phyloP scores from a whole-genome alignment of 2,113 vertebrate genomes.

The Sapayoa aenigma region DNA sequence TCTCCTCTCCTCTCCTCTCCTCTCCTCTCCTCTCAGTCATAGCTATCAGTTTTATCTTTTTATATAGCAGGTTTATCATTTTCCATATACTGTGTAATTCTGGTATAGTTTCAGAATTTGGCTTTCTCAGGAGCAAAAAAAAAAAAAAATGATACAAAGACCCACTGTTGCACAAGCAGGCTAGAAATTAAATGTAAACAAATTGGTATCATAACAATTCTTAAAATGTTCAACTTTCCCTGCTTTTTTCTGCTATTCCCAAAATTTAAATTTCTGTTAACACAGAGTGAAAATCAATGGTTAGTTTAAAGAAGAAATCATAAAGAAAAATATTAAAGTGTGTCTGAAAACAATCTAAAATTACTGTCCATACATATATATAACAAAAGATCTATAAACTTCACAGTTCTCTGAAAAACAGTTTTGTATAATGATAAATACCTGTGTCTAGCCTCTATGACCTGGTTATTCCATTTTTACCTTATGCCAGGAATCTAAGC shows the following conservation, averaged over 20 bases:
- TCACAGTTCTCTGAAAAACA: constrained; percentile 42
- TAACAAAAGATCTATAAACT: constrained; percentile 7
- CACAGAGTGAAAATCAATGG: not conserved
- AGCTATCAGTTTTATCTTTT: too few species aligned
- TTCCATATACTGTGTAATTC: too few species aligned
- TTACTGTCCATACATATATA: not conserved
- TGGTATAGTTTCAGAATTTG: too few species aligned
- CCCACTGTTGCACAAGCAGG: too few species aligned
- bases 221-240: not conserved
- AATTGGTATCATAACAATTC: not conserved
- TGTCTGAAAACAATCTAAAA: not conserved
- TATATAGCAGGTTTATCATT: too few species aligned
- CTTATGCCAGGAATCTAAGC: constrained; percentile 57
- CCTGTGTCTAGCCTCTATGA: constrained; percentile 41
- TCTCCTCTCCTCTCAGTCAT: too few species aligned
- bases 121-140: too few species aligned
- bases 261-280: not conserved
- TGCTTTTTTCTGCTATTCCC: not conserved
- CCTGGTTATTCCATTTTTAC: constrained; percentile 57
- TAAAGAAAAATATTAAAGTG: not conserved
- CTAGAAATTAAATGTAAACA: not conserved
- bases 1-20: too few species aligned
- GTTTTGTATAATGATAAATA: constrained; percentile 69
- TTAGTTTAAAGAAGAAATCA: not conserved
- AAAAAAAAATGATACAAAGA: too few species aligned